Base-by-base conservation (phyloP, 2,113 vertebrate genomes). In the Peucedramus taeniatus region DNA sequence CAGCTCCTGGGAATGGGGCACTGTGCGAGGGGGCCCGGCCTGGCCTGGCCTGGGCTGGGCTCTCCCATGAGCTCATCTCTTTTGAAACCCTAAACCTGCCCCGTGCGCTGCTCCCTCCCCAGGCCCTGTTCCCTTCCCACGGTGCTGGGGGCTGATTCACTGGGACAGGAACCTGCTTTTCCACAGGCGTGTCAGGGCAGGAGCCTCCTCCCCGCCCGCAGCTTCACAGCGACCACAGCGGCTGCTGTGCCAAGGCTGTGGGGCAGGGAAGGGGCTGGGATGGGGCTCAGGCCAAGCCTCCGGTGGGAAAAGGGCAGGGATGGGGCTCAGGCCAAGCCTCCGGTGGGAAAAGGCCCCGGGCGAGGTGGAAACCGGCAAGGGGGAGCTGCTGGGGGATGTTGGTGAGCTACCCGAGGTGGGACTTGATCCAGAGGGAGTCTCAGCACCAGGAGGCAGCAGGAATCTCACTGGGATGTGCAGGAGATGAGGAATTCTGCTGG, bases 91-190 rank as follows among this genome's bases (percentile, higher is more conserved):
- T 19, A 59, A 59, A 68, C 60, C 80, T 40, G 91, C 68, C 85
- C 56, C 30, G 26, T 40, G 66, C 75, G 30, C 3, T 0, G 47
- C 18, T 85, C n/a, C 49, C 35, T 31, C 23, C 28, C 59, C 68
- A 8, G 57, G 56, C 4, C 3, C 7, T 0, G 45, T 23, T 89
- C 35, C 80, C 57, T 88, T 88, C 85, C 85, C 86, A 72, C 76
- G 86, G 85, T 22, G 75, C 53, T 26, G 39, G n/a, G 49, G 2
- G 44, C 76, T 89, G 96, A 92, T 74, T 94, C 94, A 93, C 61
- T 18, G 87, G 31, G 93, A 84, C 87, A 37, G 47, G 79, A 96
- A 92, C 96, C 72, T 74, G 96, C 68, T 88, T 81, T 96, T 83
- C 95, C 95, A 75, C 54, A 4, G 87, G 65, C 97, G n/a, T 83